Conservation (phyloP, 30 jellyfish, hydroid and myxozoan species). For the Aurelia aurita region DNA sequence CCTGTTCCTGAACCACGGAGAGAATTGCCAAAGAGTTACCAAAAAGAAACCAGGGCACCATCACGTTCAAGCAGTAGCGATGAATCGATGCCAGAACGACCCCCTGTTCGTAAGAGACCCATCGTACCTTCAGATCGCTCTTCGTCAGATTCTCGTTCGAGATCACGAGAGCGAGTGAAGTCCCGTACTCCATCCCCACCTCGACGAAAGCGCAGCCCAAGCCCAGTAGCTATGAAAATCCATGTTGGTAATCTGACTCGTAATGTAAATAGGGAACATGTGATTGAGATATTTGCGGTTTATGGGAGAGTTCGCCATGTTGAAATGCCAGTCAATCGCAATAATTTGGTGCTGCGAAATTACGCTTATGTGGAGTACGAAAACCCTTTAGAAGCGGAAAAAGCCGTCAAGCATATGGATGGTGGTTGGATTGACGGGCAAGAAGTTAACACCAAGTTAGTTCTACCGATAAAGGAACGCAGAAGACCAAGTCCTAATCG, state of each 20-base stretch:
- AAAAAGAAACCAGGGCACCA: slow-evolving; percentile 57
- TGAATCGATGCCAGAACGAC: slow-evolving; percentile 47
- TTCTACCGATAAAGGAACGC: slow-evolving; percentile 73
- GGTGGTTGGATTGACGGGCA: slow-evolving; percentile 99
- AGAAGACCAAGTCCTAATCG: slow-evolving; percentile 87
- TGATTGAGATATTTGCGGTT: slow-evolving; percentile 86
- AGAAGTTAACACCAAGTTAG: slow-evolving; percentile 90
- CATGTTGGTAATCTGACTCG: slow-evolving; percentile 94
- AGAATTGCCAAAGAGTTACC: slow-evolving; percentile 72
- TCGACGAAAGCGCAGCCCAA: slow-evolving; percentile 92
- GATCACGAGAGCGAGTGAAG: slow-evolving; percentile 63
- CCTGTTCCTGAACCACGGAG: slow-evolving; percentile 30
- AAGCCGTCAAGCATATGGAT: slow-evolving; percentile 94
- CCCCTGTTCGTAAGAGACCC: slow-evolving; percentile 61
- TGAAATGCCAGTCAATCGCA: slow-evolving; percentile 90
- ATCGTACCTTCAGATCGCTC: slow-evolving; percentile 59
- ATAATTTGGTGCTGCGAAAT: slow-evolving; percentile 83
- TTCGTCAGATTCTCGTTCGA: slow-evolving; percentile 78
- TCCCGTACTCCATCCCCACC: slow-evolving; percentile 66
- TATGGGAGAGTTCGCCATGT: slow-evolving; percentile 94
- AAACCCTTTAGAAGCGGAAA: slow-evolving; percentile 86
- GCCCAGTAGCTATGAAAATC: slow-evolving; percentile 80
- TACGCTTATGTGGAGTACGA: slow-evolving; percentile 93
- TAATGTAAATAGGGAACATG: slow-evolving; percentile 92
- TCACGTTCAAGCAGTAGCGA: slow-evolving; percentile 58